Conservation (phyloP, 2,797 vertebrate species). For the Pipistrellus pygmaeus region DNA sequence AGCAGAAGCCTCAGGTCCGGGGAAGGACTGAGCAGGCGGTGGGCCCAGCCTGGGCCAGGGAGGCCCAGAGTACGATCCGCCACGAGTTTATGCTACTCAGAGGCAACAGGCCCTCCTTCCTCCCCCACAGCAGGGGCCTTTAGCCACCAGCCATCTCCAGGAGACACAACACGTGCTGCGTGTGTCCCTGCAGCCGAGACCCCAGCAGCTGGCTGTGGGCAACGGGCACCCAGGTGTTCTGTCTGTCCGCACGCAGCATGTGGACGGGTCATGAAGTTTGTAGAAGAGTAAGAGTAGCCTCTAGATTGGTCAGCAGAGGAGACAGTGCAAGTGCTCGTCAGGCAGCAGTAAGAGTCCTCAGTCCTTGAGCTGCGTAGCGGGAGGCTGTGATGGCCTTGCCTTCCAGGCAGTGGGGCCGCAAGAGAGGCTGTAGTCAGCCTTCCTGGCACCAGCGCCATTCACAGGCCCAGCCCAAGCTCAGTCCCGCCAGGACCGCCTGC, state of each 20-base stretch:
- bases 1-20: not conserved
- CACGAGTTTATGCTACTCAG: not conserved
- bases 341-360: too few relatives aligned
- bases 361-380: not conserved
- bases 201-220: not conserved
- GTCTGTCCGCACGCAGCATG: not conserved
- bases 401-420: not conserved
- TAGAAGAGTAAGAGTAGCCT: not conserved
- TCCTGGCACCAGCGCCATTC: accelerated
- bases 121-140: not conserved
- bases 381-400: not conserved
- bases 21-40: not conserved
- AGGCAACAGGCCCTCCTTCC: not conserved
- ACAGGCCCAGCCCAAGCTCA: too few relatives aligned
- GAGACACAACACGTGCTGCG: not conserved
- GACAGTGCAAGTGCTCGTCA: not conserved
- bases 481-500: not conserved
- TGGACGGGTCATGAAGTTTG: not conserved
- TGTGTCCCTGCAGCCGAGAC: not conserved
- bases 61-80: not conserved
- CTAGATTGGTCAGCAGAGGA: not conserved
- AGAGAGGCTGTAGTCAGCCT: not conserved
- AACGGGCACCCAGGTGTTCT: not conserved
- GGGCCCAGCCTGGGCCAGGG: not conserved
- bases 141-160: not conserved